Base-by-base conservation (phyloP, 2,888 invertebrate genomes). In the Anticlea derivata region DNA sequence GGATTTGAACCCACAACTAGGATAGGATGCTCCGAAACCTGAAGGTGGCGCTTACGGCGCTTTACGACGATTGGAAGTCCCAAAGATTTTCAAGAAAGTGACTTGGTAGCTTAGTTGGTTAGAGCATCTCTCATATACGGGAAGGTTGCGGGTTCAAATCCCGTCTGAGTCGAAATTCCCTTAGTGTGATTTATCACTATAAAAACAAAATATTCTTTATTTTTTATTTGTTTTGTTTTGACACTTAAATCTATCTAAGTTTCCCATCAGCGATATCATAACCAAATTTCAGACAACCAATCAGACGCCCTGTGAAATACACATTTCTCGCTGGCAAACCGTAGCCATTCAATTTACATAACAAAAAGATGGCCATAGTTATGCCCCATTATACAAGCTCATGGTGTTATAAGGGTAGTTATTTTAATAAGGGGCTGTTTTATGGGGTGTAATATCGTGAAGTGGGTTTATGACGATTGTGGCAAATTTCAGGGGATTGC, bases 291-390 rank as follows among this genome's bases (percentile, higher is more conserved):
- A 30, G 23, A 11, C 24, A 7, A 33, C 33, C 33, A 50, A 50
- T 45, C 37, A 47, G 12, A 39, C n/a, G 12, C 13, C 12, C 8
- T 12, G 26, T 35, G 41, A 35, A 31, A 27, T 17, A 23, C 30
- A 43, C 37, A 50, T 43, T 26, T 38, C 43, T 34, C n/a, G 29
- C 38, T 38, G 24, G 34, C 27, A 41, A 43, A 58, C 60, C 57
- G 22, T 55, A 52, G 60, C 63, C 49, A 67, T 73, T 60, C 29
- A 50, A 72, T 72, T 68, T 65, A 61, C 73, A 72, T 72, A 67
- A 69, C 73, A 72, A 72, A 70, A 69, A 65, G 61, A 61, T 64
- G 59, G 52, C 51, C 58, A 57, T 61, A 60, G 63, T 65, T 65
- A 63, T 48, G 37, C 52, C 17, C 48, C 33, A 50, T 58, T 53